Evolutionary conservation across 2,888 invertebrate species (phyloP).

Genomic region (Microctonus brassicae): DNA sequence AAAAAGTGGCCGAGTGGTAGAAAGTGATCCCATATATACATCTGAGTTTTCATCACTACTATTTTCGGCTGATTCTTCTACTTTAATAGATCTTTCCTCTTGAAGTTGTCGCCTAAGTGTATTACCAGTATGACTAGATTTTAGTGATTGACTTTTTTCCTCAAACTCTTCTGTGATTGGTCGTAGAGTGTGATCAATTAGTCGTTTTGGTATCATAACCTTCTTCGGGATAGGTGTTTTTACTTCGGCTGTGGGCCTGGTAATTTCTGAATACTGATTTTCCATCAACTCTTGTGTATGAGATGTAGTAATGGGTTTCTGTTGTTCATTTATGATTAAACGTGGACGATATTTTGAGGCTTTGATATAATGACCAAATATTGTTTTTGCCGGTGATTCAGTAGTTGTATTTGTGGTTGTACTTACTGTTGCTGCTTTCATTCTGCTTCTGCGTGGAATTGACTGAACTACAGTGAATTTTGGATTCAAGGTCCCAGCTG

Average conservation of each 20-base stretch:
- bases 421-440: slow-evolving; percentile 52
- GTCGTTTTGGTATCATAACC: slow-evolving; percentile 61
- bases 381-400: slow-evolving; percentile 57
- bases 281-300: slow-evolving; percentile 42
- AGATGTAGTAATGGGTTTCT: slow-evolving; percentile 53
- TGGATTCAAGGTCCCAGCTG: slow-evolving; percentile 34
- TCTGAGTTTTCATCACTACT: slow-evolving; percentile 78
- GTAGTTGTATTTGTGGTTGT: slow-evolving; percentile 66
- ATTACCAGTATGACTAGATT: slow-evolving; percentile 70
- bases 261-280: slow-evolving; percentile 63
- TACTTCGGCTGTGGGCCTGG: slow-evolving; percentile 57
- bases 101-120: slow-evolving; percentile 76
- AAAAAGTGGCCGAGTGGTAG: slow-evolving; percentile 78
- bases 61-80: slow-evolving; percentile 73
- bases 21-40: slow-evolving; percentile 76
- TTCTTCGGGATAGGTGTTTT: slow-evolving; percentile 54
- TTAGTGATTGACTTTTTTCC: slow-evolving; percentile 66
- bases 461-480: slow-evolving; percentile 73
- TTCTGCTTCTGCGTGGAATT: slow-evolving; percentile 74
- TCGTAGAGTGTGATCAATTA: slow-evolving; percentile 61
- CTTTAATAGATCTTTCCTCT: slow-evolving; percentile 70
- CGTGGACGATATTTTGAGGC: slow-evolving; percentile 58
- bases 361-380: slow-evolving; percentile 60
- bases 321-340: slow-evolving; percentile 63
- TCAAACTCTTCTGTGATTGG: slow-evolving; percentile 68